These are phyloP conservation scores for Lasius platythorax DNA, from an alignment of 2,888 invertebrate species.

Conservation along the genomic window DNA sequence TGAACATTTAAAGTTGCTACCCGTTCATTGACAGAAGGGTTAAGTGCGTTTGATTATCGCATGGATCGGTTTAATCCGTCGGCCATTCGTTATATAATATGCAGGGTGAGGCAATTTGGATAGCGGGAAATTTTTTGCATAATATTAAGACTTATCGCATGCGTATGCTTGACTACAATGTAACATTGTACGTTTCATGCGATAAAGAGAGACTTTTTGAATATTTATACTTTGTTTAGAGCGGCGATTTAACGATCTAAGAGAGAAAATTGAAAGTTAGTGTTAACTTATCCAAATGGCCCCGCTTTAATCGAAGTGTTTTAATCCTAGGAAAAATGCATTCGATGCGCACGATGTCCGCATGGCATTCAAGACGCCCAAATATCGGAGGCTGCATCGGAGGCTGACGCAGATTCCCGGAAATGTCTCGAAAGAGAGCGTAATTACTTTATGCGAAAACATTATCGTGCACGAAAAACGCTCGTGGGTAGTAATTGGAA, in stretches of 20 bases:
- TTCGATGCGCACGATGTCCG: slow-evolving; percentile 12
- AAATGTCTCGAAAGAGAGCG: slow-evolving; percentile 43
- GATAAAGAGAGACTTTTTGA: neutral
- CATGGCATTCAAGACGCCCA: slow-evolving; percentile 9
- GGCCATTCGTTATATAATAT: slow-evolving; percentile 34
- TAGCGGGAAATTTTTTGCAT: neutral
- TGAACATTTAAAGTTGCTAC: no score
- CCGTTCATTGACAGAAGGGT: no score
- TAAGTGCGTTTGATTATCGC: slow-evolving; percentile 75
- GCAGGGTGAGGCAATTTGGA: slow-evolving; percentile 5
- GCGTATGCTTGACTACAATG: neutral
- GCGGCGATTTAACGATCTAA: neutral
- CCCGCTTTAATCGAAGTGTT: neutral
- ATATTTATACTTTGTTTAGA: neutral
- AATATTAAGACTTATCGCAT: neutral
- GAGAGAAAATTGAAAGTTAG: slow-evolving; percentile 1
- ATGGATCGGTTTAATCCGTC: slow-evolving; percentile 77
- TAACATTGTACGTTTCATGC: neutral
- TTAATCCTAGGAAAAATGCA: neutral
- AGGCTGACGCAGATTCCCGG: slow-evolving; percentile 48
- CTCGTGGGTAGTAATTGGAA: slow-evolving; percentile 5
- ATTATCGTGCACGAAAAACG: slow-evolving; percentile 48
- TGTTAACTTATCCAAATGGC: neutral
- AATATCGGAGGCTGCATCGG: slow-evolving; percentile 12
- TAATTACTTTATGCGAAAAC: slow-evolving; percentile 61